These are phyloP conservation scores for Sebastes alutus DNA, from an alignment of 2,797 vertebrate species.

Conservation along the genomic window DNA sequence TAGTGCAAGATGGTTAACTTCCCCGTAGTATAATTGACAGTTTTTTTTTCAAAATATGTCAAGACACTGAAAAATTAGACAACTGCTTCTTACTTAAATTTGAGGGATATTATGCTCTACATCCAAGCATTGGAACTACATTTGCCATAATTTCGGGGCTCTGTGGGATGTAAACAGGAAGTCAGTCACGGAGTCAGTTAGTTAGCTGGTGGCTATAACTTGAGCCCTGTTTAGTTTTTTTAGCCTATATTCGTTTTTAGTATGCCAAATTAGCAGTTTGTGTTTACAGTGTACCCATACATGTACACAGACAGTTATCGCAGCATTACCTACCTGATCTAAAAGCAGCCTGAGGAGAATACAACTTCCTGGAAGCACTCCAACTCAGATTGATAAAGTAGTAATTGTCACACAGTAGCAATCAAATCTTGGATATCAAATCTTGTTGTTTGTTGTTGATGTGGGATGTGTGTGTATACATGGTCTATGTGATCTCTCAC, in stretches of 20 bases:
- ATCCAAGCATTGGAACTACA: neutral
- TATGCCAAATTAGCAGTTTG: neutral
- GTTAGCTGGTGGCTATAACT: neutral
- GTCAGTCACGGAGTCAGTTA: neutral
- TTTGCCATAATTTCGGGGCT: neutral
- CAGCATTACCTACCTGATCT: neutral
- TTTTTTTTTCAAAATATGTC: neutral
- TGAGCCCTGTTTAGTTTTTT: fast-evolving
- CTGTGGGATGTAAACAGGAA: neutral
- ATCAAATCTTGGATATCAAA: neutral
- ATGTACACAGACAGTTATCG: neutral
- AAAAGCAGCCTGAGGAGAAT: neutral
- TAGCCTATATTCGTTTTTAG: neutral
- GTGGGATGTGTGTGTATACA: neutral
- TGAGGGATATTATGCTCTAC: neutral
- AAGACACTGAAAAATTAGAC: neutral
- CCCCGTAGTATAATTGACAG: neutral
- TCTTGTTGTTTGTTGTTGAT: neutral
- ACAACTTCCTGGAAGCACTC: neutral
- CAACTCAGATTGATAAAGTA: neutral
- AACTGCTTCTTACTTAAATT: neutral
- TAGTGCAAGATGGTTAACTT: neutral
- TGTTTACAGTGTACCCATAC: neutral
- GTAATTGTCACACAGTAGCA: neutral
- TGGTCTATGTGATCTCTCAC: conserved; percentile 7